phyloP scores from a whole-genome alignment of 2,113 vertebrate species.

The Isurus oxyrinchus region DNA sequence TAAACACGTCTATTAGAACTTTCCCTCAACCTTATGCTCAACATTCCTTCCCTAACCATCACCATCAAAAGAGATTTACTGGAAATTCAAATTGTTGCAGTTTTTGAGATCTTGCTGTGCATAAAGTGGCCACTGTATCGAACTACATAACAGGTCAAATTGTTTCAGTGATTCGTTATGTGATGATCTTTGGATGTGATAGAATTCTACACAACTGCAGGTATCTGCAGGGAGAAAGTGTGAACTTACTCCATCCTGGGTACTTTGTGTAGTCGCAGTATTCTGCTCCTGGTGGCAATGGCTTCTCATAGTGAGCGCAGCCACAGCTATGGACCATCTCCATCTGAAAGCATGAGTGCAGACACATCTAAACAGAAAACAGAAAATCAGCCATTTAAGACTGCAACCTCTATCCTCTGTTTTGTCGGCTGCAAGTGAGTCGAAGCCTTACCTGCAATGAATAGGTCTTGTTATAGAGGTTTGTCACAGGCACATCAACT shows the following conservation, averaged over 20 bases:
- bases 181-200: neutral
- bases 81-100: neutral
- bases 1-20: neutral
- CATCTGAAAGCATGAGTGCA: conserved; percentile 69
- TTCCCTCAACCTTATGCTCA: neutral
- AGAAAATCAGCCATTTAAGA: neutral
- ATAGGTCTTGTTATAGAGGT: conserved; percentile 65
- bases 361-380: conserved; percentile 58
- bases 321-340: conserved; percentile 64
- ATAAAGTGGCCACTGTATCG: neutral
- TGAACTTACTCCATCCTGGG: conserved; percentile 69
- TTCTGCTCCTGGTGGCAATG: conserved; percentile 51
- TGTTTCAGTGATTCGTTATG: neutral
- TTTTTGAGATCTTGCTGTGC: neutral
- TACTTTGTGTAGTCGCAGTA: conserved; percentile 69
- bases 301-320: conserved; percentile 64
- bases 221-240: neutral
- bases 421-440: neutral
- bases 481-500: conserved; percentile 54
- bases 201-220: neutral
- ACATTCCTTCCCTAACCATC: neutral
- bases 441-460: conserved; percentile 59
- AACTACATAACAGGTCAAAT: neutral
- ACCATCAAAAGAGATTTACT: neutral
- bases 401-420: neutral